Evolutionary conservation across 1,140 invertebrate species (phyloP), one percentile per base, ranked within the genome.

Genomic region (Hermetia illucens): DNA sequence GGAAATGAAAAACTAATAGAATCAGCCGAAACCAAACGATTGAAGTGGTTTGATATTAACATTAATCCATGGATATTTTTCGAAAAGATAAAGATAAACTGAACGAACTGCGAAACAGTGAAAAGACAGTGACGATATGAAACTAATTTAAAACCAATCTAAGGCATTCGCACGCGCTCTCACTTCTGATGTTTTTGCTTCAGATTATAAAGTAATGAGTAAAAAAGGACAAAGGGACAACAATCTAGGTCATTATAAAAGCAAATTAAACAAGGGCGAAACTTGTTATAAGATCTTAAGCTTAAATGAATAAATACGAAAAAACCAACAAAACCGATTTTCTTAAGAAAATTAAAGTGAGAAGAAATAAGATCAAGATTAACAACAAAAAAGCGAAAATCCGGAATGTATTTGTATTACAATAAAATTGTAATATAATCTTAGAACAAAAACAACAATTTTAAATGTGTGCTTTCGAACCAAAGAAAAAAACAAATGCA

Each of bases 21-120:
- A 22, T n/a, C n/a, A 16, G 42, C 39, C 36, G 30, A 29, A 39
- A 50, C 27, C 6, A 32, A 31, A 42, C 45, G 38, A 30, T 12
- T 27, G 34, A 47, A 40, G 20, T 42, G 38, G 31, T 36, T 35
- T n/a, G n/a, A 8, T 25, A 25, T 25, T 8, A 25, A 25, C 6
- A 8, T 25, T 25, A 25, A 8, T 25, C n/a, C n/a, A n/a, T 25
- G 6, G 24, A 25, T 8, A 25, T 25, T 25, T 25, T 25, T 25
- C 6, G n/a, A 25, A 25, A 25, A n/a, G 24, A 25, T 8, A 25
- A 6, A 25, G 24, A 25, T 25, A 36, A 21, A 38, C 24, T 8
- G 13, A 13, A 27, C 13, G 13, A 13, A 9, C 8, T 9, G 13
- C 8, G 13, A 27, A 27, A 27, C 8, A 27, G 24, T 27, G 24